phyloP scores from a whole-genome alignment of 2,797 vertebrate genomes.

The Urocyon cinereoargenteus region DNA sequence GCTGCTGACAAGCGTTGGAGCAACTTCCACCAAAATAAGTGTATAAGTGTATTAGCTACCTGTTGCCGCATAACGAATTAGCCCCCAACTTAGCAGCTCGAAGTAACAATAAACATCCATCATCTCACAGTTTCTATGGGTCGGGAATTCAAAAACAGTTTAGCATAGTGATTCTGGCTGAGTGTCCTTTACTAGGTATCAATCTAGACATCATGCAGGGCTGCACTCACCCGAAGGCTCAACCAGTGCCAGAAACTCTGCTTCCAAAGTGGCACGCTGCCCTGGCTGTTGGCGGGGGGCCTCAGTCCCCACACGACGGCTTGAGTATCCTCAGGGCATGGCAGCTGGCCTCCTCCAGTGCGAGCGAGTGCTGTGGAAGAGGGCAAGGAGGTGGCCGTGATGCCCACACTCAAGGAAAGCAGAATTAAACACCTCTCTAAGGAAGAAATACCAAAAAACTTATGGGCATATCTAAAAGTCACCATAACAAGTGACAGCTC shows the following conservation, averaged over 20 bases:
- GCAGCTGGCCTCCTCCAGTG: not conserved
- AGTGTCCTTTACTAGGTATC: not conserved
- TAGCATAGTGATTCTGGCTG: not conserved
- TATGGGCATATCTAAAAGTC: not conserved
- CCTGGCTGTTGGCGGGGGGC: not conserved
- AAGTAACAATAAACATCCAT: not conserved
- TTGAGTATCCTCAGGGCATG: not conserved
- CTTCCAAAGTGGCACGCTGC: not conserved
- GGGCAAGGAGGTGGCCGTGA: not conserved
- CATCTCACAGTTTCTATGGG: not conserved
- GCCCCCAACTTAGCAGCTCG: not conserved
- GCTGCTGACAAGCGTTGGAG: not conserved
- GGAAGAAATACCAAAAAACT: not conserved
- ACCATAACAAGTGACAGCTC: not conserved
- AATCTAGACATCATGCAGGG: not conserved
- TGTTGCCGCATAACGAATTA: not conserved
- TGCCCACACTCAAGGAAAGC: not conserved
- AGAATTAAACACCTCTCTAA: not conserved
- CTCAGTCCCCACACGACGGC: fast-evolving
- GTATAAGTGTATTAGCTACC: not conserved
- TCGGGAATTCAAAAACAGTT: not conserved
- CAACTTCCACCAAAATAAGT: not conserved
- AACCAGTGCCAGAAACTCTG: fast-evolving
- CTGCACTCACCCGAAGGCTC: not conserved
- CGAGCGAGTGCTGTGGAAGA: not conserved